Percentiles rank a stretch among this genome's conserved stretches.
Conservation (phyloP, 2,888 invertebrate genomes). For the Prenolepis imparis region DNA sequence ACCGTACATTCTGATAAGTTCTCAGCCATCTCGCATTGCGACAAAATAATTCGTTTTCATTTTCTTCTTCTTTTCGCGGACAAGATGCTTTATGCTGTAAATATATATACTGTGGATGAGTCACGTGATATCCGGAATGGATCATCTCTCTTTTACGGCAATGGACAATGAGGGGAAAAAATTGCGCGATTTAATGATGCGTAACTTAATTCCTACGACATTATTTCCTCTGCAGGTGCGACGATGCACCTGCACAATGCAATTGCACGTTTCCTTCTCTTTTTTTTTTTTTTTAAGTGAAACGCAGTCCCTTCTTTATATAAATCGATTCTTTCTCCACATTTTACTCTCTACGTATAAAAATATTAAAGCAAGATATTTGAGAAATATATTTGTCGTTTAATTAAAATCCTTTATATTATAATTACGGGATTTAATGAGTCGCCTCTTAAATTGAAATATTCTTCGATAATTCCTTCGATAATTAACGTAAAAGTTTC, state of each 20-base stretch:
- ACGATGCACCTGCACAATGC: slow-evolving; percentile 14
- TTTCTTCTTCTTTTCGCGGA: neutral
- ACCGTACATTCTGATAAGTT: slow-evolving; percentile 2
- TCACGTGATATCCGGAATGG: slow-evolving; percentile 36
- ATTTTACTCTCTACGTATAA: neutral
- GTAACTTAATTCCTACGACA: slow-evolving; percentile 33
- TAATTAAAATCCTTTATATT: neutral
- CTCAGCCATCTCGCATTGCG: neutral
- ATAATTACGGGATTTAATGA: neutral
- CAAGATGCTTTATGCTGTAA: neutral
- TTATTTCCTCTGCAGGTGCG: slow-evolving; percentile 39
- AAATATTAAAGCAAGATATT: neutral
- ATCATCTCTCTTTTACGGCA: slow-evolving; percentile 27
- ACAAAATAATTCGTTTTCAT: neutral
- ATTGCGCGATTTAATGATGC: slow-evolving; percentile 42
- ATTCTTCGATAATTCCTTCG: neutral
- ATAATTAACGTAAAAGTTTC: too few relatives aligned
- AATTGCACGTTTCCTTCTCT: neutral
- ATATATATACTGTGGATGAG: neutral
- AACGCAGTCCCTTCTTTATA: neutral
- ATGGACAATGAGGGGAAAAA: neutral
- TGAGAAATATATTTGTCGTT: neutral
- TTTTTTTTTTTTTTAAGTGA: neutral
- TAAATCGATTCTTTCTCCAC: neutral
- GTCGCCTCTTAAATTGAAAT: neutral